Conservation (phyloP, 2,888 invertebrate genomes). For the Cerastoderma edule region DNA sequence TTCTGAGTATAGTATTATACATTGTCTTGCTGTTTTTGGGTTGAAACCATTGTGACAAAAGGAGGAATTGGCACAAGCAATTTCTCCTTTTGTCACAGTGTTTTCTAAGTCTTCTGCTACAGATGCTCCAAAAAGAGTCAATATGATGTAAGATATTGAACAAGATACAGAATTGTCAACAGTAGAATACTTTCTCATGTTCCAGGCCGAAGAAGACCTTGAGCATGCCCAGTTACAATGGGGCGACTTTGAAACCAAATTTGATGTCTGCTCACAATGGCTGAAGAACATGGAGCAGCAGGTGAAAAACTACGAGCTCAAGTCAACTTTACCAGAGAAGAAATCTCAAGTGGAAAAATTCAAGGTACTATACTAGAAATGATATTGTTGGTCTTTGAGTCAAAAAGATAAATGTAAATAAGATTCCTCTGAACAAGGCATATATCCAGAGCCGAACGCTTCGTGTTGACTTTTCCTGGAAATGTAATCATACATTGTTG, state of each 20-base stretch:
- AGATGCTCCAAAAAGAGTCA: no score
- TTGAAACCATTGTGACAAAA: background rate
- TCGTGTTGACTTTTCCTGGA: no score
- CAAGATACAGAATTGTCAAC: no score
- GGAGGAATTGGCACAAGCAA: background rate
- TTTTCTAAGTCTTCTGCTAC: background rate
- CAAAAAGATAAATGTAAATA: no score
- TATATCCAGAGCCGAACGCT: no score
- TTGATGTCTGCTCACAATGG: conserved; percentile 93
- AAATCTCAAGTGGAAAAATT: conserved; percentile 91
- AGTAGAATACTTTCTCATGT: background rate
- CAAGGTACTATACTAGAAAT: conserved; percentile 82
- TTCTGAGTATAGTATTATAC: background rate
- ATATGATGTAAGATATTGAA: no score
- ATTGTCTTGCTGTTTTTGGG: background rate
- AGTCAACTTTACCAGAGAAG: conserved; percentile 93
- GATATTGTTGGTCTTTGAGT: background rate
- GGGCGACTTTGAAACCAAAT: conserved; percentile 91
- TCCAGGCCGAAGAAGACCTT: conserved; percentile 87
- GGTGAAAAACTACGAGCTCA: conserved; percentile 92
- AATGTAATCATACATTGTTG: no score
- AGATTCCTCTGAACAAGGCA: no score
- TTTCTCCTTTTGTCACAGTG: conserved; percentile 5
- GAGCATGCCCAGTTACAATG: conserved; percentile 94
- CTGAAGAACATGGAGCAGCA: conserved; percentile 93